phyloP scores from a whole-genome alignment of 2,888 invertebrate genomes.

The Xestoiulus laeticollis region DNA sequence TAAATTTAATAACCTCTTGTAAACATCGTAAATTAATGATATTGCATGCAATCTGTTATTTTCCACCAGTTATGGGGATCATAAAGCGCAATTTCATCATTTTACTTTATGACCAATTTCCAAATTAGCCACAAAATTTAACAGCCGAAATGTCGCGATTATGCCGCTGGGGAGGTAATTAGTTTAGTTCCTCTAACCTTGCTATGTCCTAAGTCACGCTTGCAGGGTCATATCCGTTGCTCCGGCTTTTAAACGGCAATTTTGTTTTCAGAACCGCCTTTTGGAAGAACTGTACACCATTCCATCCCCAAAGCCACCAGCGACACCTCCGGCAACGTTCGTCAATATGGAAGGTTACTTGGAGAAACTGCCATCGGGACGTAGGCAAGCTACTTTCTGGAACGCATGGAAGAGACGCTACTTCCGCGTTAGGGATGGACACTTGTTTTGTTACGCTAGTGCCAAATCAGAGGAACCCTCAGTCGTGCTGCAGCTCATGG shows the following conservation, averaged over 20 bases:
- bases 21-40: too few relatives aligned
- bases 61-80: too few relatives aligned
- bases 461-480: constrained; percentile 63
- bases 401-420: constrained; percentile 70
- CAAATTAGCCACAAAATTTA: neutral
- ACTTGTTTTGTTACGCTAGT: constrained; percentile 68
- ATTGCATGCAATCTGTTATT: too few relatives aligned
- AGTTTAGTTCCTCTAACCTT: too few relatives aligned
- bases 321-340: constrained; percentile 56
- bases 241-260: neutral
- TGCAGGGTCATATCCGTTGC: too few relatives aligned
- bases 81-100: too few relatives aligned
- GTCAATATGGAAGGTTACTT: constrained; percentile 69
- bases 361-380: constrained; percentile 68
- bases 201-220: too few relatives aligned
- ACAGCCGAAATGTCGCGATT: neutral
- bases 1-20: too few relatives aligned
- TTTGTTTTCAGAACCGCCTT: constrained; percentile 57
- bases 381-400: constrained; percentile 69
- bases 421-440: constrained; percentile 68
- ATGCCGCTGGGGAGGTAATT: neutral
- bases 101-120: neutral
- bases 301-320: constrained; percentile 56
- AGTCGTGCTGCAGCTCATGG: constrained; percentile 66
- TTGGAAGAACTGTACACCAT: constrained; percentile 59